Evolutionary conservation across 2,797 vertebrate species (phyloP), one percentile per base, ranked within the genome.

Genomic region (Hipposideros larvatus): DNA sequence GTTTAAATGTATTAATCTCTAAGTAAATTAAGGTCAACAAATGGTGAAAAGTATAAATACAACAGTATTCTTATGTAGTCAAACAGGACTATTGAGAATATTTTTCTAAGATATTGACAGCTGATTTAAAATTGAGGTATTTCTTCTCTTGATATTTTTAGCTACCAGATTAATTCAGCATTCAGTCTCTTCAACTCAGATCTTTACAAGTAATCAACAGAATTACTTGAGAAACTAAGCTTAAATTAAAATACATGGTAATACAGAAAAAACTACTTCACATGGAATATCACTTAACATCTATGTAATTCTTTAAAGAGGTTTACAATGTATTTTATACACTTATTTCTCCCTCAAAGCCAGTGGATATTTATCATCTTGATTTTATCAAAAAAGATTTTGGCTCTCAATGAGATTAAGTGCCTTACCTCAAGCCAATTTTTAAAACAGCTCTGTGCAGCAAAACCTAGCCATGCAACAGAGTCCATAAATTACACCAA

Each of bases 91-190:
- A 11, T 10, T 46, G 26, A 65, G 73, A 75, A 59, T 71, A 75
- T 79, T 87, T 73, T 79, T 90, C 75, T 90, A 87, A 92, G 34
- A 28, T 28, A 88, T 16, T 18, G 87, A 70, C 19, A 85, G 70
- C 0, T 11, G 46, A 89, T 63, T 63, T 86, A 74, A 83, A 86
- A 24, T 43, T 41, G 26, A 28, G 8, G 15, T 63, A 37, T 34
- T 86, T 61, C 37, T 65, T 94, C 55, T 86, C 73, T 86, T 66
- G 24, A 26, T 96, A 93, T 46, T 86, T 94, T 78, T 78, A 75
- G 37, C 26, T 31, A 34, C 48, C 22, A 43, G 37, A 77, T 73
- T 82, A 92, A 71, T 78, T 93, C 28, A 93, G 91, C 2, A 46
- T 6, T 92, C 31, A 59, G 43, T 75, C 74, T 96, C 59, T 91